phyloP scores from a whole-genome alignment of 2,113 vertebrate species.

The Dipodomys spectabilis region DNA sequence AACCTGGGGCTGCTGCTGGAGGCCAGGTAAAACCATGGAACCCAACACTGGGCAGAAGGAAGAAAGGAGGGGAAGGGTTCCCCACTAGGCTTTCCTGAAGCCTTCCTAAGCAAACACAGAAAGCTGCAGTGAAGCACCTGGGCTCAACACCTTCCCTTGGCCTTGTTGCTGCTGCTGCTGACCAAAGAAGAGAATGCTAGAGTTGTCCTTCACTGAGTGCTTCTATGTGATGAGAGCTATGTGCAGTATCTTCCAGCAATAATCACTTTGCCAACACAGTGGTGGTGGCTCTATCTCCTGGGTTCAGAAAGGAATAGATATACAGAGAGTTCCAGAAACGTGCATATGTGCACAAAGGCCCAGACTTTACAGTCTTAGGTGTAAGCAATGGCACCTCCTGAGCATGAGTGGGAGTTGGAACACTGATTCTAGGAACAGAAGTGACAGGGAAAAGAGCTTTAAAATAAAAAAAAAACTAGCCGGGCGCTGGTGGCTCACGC shows the following conservation, averaged over 20 bases:
- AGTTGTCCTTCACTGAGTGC: fast-evolving
- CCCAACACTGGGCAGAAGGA: neutral
- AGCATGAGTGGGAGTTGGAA: neutral
- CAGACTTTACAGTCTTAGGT: neutral
- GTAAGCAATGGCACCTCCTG: no score
- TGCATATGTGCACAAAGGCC: neutral
- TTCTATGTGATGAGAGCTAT: fast-evolving
- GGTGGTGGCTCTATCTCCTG: neutral
- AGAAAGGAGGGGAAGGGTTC: neutral
- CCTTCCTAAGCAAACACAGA: neutral
- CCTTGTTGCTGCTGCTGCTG: neutral
- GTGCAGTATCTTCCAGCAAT: fast-evolving
- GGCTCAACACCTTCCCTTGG: neutral
- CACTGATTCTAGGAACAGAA: neutral
- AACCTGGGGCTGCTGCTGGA: neutral
- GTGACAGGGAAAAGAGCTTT: neutral
- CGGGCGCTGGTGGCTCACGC: no score
- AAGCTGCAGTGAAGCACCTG: neutral
- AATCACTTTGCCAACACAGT: fast-evolving
- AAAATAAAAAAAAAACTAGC: no score
- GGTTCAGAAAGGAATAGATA: neutral
- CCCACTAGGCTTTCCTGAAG: neutral
- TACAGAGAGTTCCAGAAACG: neutral
- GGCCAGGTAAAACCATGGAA: neutral
- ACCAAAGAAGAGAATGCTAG: fast-evolving